Conservation (phyloP, 2,888 invertebrate genomes). For the Drosophila pegasa region DNA sequence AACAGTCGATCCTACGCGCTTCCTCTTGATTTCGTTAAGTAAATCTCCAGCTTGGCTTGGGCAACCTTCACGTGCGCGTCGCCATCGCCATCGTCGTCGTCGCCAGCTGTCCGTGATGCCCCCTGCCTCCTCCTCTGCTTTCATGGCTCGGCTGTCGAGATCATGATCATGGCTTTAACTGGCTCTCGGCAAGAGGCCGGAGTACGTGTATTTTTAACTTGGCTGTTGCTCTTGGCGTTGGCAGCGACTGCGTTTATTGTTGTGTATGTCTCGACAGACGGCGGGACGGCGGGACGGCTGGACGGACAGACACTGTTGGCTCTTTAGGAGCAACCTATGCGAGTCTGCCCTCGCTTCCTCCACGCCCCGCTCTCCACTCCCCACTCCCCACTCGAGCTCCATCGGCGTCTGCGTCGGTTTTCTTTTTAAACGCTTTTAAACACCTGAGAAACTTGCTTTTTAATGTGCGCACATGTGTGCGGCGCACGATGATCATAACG, state of each 20-base stretch:
- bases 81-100: slow-evolving; percentile 20
- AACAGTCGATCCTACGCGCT: slow-evolving; percentile 77
- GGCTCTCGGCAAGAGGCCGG: slow-evolving; percentile 60
- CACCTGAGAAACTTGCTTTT: slow-evolving; percentile 81
- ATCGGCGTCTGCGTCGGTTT: slow-evolving; percentile 69
- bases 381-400: slow-evolving; percentile 9
- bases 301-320: slow-evolving; percentile 37
- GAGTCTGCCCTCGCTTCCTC: neutral
- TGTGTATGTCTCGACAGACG: slow-evolving; percentile 43
- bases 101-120: slow-evolving; percentile 31
- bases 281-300: slow-evolving; percentile 21
- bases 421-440: slow-evolving; percentile 81
- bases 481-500: slow-evolving; percentile 42
- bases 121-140: slow-evolving; percentile 15
- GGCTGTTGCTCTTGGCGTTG: slow-evolving; percentile 46
- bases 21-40: slow-evolving; percentile 81
- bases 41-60: slow-evolving; percentile 70
- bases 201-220: slow-evolving; percentile 77
- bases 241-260: slow-evolving; percentile 63
- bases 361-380: too few species aligned
- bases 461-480: slow-evolving; percentile 79
- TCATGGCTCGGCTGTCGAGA: slow-evolving; percentile 72
- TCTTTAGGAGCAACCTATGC: slow-evolving; percentile 37
- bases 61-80: slow-evolving; percentile 74
- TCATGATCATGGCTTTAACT: slow-evolving; percentile 81